A percentile compares a stretch with the other conserved stretches of the same genome.
Conservation (phyloP, 2,797 vertebrate genomes). For the Tympanoctomys barrerae region DNA sequence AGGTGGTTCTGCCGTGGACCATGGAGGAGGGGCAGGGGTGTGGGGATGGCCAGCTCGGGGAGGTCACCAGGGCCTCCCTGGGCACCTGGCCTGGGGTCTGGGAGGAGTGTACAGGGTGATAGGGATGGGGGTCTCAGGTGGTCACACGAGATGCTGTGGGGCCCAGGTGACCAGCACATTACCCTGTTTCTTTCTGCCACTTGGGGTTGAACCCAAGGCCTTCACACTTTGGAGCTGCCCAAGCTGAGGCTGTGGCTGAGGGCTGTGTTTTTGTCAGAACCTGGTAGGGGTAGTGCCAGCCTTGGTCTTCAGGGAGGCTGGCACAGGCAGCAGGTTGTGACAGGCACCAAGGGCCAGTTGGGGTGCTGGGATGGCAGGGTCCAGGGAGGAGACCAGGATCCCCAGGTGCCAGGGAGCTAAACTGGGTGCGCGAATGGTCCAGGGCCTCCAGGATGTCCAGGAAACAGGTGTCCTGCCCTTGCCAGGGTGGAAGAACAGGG, state of each 20-base stretch:
- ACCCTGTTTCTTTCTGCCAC: neutral
- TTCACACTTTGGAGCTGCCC: neutral
- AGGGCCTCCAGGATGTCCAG: neutral
- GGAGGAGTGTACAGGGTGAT: neutral
- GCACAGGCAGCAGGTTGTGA: neutral
- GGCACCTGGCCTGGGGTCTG: neutral
- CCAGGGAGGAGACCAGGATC: neutral
- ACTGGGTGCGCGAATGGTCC: neutral
- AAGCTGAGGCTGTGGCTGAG: fast-evolving
- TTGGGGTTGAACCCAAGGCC: neutral
- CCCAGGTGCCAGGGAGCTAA: neutral
- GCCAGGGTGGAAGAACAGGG: neutral
- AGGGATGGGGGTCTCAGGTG: neutral
- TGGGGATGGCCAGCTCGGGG: too few species aligned
- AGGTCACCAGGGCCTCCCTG: neutral
- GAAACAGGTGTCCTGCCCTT: fast-evolving
- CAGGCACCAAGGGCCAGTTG: neutral
- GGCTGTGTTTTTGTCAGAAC: neutral
- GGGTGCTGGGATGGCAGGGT: neutral
- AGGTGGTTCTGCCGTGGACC: neutral
- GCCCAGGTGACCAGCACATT: too few species aligned
- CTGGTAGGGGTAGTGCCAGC: fast-evolving
- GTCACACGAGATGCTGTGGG: neutral
- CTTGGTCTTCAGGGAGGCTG: neutral
- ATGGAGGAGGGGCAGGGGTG: neutral